Percentiles rank a stretch among this genome's conserved stretches.
phyloP scores from a whole-genome alignment of 2,888 invertebrate genomes.

The Leptogaster cylindrica region DNA sequence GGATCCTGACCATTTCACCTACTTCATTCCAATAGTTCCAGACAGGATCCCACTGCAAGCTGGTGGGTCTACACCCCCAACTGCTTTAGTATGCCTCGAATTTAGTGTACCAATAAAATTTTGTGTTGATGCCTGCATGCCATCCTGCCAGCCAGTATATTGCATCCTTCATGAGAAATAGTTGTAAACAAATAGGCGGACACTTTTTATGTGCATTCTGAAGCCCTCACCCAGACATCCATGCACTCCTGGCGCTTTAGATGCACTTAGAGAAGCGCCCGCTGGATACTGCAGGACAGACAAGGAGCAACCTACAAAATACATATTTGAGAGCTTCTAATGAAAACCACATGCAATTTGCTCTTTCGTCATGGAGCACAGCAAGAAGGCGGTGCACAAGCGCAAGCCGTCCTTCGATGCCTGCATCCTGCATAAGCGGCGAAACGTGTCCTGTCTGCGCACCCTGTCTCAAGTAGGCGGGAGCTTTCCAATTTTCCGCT shows the following conservation, averaged over 20 bases:
- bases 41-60: background rate
- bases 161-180: background rate
- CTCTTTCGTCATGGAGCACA: no score
- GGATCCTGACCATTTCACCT: background rate
- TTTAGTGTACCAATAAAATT: constrained; percentile 4
- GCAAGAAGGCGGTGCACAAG: no score
- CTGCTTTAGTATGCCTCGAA: background rate
- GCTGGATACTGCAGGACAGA: no score
- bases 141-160: background rate
- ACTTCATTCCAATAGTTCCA: background rate
- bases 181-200: constrained; percentile 4
- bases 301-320: no score
- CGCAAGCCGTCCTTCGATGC: background rate
- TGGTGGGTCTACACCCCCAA: background rate
- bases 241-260: background rate
- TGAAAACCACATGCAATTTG: background rate
- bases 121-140: background rate
- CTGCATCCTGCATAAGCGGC: background rate
- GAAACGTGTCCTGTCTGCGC: background rate
- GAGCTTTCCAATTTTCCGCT: background rate
- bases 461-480: constrained; percentile 1
- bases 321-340: no score
- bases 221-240: background rate
- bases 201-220: background rate
- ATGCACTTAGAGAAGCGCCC: no score